Evolutionary conservation across 2,797 vertebrate genomes (phyloP).

Genomic region (Poeciliopsis infans): DNA sequence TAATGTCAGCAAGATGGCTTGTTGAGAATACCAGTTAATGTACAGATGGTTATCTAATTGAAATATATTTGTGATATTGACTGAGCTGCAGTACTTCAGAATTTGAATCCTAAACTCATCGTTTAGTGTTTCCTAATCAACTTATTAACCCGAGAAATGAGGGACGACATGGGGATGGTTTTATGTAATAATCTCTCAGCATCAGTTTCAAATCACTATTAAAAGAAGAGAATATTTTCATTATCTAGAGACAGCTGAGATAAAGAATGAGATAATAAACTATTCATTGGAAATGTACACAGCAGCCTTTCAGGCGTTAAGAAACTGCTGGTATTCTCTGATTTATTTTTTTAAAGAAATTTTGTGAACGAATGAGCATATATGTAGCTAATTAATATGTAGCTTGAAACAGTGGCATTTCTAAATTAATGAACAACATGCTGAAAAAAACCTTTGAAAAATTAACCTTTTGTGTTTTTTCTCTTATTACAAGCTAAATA

Average conservation of each 20-base stretch:
- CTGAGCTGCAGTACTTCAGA: conserved; percentile 53
- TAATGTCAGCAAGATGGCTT: background rate
- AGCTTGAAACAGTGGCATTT: no score
- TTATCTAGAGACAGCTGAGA: conserved; percentile 32
- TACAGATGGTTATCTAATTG: conserved; percentile 60
- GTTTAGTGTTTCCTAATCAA: conserved; percentile 63
- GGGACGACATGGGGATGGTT: conserved; percentile 32
- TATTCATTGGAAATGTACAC: conserved; percentile 50
- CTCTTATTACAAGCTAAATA: no score
- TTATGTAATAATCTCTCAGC: conserved; percentile 26
- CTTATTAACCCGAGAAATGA: conserved; percentile 67
- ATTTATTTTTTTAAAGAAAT: background rate
- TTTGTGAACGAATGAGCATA: background rate
- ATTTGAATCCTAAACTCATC: conserved; percentile 47
- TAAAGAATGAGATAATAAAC: conserved; percentile 42
- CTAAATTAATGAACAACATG: no score
- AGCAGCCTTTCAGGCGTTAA: background rate
- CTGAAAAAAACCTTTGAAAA: no score
- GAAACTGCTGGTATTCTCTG: background rate
- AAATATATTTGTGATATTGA: conserved; percentile 69
- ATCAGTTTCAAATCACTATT: conserved; percentile 14
- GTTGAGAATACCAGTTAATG: conserved; percentile 25
- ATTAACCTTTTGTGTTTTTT: no score
- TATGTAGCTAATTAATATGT: no score
- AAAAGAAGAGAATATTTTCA: conserved; percentile 35